Percentiles rank a stretch among this genome's conserved stretches.
These are phyloP conservation scores for Drosophila acutilabella DNA, from an alignment of 2,888 invertebrate genomes.

Conservation along the genomic window DNA sequence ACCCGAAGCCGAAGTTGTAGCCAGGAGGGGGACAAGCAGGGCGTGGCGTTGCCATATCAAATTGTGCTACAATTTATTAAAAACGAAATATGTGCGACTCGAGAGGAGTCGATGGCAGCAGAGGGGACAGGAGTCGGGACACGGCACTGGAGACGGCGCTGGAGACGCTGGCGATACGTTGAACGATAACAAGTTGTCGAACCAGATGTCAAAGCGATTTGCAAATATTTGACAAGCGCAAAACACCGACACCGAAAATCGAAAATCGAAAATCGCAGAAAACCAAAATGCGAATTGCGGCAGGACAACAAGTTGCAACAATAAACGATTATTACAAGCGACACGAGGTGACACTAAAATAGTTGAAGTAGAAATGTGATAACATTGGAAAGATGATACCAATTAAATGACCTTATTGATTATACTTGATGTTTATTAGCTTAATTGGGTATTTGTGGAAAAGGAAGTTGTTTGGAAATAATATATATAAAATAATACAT, in stretches of 20 bases:
- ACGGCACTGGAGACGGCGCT: background rate
- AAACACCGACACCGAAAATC: conserved; percentile 60
- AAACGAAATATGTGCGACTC: conserved; percentile 77
- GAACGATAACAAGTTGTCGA: conserved; percentile 80
- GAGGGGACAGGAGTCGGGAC: conserved; percentile 10
- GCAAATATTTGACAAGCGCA: conserved; percentile 82
- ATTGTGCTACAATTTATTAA: conserved; percentile 81
- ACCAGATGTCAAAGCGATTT: conserved; percentile 82
- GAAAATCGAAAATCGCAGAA: background rate
- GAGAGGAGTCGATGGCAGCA: background rate
- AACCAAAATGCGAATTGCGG: conserved; percentile 31
- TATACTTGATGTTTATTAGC: background rate
- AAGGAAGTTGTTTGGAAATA: too few species aligned
- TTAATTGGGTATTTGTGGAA: background rate
- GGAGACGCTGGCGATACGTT: conserved; percentile 34
- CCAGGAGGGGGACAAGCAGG: conserved; percentile 15
- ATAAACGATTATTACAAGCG: conserved; percentile 43
- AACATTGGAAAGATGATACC: conserved; percentile 11
- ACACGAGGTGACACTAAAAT: conserved; percentile 25
- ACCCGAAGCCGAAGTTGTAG: conserved; percentile 19
- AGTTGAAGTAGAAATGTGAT: conserved; percentile 20
- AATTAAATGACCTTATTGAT: background rate
- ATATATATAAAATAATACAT: too few species aligned
- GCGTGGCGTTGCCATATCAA: conserved; percentile 74
- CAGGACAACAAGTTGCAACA: conserved; percentile 39